phyloP scores from a whole-genome alignment of 2,888 invertebrate genomes.

The Allolobophora icterica region DNA sequence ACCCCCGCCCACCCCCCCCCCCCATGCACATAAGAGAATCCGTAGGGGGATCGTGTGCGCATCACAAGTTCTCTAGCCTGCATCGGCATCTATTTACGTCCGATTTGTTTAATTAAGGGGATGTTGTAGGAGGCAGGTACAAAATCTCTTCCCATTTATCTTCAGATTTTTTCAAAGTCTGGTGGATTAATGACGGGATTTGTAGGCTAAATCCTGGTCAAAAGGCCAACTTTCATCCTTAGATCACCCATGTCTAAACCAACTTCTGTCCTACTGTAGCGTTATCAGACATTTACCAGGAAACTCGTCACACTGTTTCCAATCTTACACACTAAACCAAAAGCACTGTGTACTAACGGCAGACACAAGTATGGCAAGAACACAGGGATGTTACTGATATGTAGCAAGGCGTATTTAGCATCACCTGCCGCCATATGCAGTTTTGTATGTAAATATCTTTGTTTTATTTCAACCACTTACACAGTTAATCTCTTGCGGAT shows the following conservation, averaged over 20 bases:
- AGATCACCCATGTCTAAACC: background rate
- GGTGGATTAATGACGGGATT: constrained; percentile 4
- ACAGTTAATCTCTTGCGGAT: background rate
- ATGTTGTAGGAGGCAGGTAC: background rate
- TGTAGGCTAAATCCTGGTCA: background rate
- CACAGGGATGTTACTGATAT: no score
- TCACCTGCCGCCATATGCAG: no score
- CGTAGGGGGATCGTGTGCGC: background rate
- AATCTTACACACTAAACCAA: no score
- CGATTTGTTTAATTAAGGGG: background rate
- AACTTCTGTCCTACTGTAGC: background rate
- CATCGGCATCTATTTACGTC: background rate
- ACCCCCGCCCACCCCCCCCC: background rate
- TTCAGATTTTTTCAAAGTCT: constrained; percentile 6
- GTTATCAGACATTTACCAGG: background rate
- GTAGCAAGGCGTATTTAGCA: no score
- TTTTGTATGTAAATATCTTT: background rate
- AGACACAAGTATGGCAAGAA: no score
- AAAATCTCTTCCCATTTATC: constrained; percentile 3
- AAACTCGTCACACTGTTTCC: no score
- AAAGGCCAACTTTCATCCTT: background rate
- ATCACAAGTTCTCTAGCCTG: background rate
- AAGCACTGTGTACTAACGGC: no score
- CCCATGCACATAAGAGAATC: background rate
- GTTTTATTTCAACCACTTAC: background rate